Evolutionary conservation across 2,888 invertebrate species (phyloP), one percentile per base, ranked within the genome.

Genomic region (Protodeltote pygarga): DNA sequence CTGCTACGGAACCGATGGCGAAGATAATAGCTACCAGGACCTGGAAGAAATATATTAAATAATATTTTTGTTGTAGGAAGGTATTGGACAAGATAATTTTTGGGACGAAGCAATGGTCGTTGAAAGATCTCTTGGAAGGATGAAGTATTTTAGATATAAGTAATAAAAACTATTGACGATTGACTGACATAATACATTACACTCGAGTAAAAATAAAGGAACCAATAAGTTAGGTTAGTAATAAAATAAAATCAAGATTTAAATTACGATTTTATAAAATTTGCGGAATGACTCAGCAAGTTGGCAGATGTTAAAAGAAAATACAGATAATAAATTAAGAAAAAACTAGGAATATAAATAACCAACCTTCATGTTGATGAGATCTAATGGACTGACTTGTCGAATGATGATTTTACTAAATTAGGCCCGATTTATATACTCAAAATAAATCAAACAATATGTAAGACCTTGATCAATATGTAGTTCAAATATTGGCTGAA

Each of bases 351-450:
- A 0, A 33, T 20, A 0, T 5, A 14, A 13, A 24, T 19, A 6
- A 25, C 21, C 49, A 83, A 89, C 90, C 90, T 87, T 85, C 89
- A 90, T 90, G 33, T 70, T 83, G 75, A 48, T 83, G 84, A 87
- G 84, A 85, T 88, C 83, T 73, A 74, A 58, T 69, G 71, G 73
- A 76, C 51, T 37, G 29, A 57, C 55, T 38, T 48, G 40, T 60
- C 60, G 75, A 86, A 79, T 89, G 86, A 81, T 87, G 75, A 5
- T 11, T 14, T 3, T 15, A 33, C 20, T 11, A 6, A 23, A 2
- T 3, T 13, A 29, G 27, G 33, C 29, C 25, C 54, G 49, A 65
- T 74, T 82, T 87, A 80, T 89, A 89, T 86, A 85, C 74, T 60
- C 59, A 71, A 80, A 75, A 72, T 71, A 76, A 65, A 54, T 71